Base-by-base conservation (phyloP, 2,797 vertebrate species). In the Cyclura pinguis region DNA sequence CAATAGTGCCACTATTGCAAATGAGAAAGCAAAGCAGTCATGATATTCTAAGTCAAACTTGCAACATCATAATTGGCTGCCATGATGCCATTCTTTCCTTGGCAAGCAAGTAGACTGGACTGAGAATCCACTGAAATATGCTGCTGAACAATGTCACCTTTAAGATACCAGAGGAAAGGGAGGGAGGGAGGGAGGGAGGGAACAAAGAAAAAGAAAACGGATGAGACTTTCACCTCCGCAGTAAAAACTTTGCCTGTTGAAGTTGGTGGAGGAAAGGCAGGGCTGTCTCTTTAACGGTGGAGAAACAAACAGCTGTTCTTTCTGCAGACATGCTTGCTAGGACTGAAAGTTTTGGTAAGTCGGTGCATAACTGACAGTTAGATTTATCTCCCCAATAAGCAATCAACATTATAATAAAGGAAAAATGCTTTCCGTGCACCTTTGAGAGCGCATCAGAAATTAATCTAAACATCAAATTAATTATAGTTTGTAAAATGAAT, bases 391-490 rank as follows among this genome's bases (percentile, higher is more conserved):
- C 96, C 95, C 97, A 97, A 96, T 97, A 97, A 97, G 96, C 95
- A 96, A 97, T 97, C 96, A 97, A 97, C 97, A 96, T 96, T 96
- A 96, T 95, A 96, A 96, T 97, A 97, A 97, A 95, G 96, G 96
- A 96, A 97, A 97, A 96, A 96, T 97, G 96, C 96, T 97, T 97
- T 96, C 96, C 95, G 90, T 97, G 97, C 96, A 97, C 96, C 97
- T 97, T 96, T 97, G 97, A 96, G 96, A 97, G 95, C 96, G 96
- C 95, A 97, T 97, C 96, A 97, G 96, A 97, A 97, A 97, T 97
- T 97, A 97, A 97, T 97, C 96, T 97, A 96, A 97, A 97, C 96
- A 97, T 97, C 97, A 97, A 96, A 97, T 97, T 97, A 97, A 97
- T 97, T 97, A 97, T 95, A 95, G 95, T 96, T 97, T 96, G 96